Percentiles rank a stretch among this genome's conserved stretches.
Evolutionary conservation across 2,888 invertebrate genomes (phyloP).

Genomic region (Metopia argyrocephala): DNA sequence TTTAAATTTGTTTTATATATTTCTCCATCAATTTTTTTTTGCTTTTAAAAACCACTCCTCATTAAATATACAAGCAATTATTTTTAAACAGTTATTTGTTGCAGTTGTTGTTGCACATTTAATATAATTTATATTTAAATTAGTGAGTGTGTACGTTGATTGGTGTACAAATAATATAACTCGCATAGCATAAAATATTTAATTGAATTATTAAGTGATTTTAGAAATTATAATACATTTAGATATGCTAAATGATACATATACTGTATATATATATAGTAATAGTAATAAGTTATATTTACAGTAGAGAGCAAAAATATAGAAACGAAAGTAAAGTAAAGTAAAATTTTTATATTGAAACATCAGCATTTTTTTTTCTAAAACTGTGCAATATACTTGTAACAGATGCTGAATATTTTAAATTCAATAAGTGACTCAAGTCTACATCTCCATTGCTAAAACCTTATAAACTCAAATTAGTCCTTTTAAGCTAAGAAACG

Average conservation of each 20-base stretch:
- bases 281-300: too few relatives aligned
- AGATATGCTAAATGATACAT: slow-evolving; percentile 42
- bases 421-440: too few relatives aligned
- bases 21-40: too few relatives aligned
- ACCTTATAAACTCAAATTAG: too few relatives aligned
- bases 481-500: too few relatives aligned
- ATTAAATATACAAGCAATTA: neutral
- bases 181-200: slow-evolving; percentile 25
- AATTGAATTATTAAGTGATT: slow-evolving; percentile 52
- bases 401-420: too few relatives aligned
- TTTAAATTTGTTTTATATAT: too few relatives aligned
- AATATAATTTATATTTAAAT: slow-evolving; percentile 30
- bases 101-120: slow-evolving; percentile 13
- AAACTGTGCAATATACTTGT: too few relatives aligned
- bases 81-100: neutral
- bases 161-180: neutral
- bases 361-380: too few relatives aligned
- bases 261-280: too few relatives aligned
- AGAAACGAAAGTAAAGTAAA: neutral
- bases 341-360: too few relatives aligned
- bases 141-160: neutral
- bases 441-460: too few relatives aligned
- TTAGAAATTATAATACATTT: slow-evolving; percentile 21
- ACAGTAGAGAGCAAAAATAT: neutral
- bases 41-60: neutral